Evolutionary conservation across 1,140 invertebrate genomes (phyloP), one percentile per base, ranked within the genome.

Genomic region (Nasonia longicornis): DNA sequence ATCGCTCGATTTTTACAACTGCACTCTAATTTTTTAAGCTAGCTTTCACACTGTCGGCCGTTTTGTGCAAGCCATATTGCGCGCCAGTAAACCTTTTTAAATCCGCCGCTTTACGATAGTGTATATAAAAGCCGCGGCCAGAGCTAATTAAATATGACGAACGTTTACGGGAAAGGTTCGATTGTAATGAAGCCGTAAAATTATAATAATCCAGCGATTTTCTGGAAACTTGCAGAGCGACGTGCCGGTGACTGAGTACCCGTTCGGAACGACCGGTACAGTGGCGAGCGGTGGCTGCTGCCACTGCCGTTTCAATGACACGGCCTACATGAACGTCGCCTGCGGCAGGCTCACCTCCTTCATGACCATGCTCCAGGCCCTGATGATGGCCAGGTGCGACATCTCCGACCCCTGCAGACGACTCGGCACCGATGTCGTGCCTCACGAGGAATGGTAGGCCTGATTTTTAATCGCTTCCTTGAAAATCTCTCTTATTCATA

Each of bases 311-410:
- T 92, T 91, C 83, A 86, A 88, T n/a, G 92, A 92, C 77, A 91
- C 91, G 3, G 82, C 86, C 42, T 92, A 88, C 79, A 88, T 91
- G 82, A 82, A 84, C 14, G 79, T 83, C 11, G 84, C 87, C 8
- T 92, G 91, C 77, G 85, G 85, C 4, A 81, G 80, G 11, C 77
- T 86, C 14, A 87, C 86, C 1, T 85, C 86, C 35, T 89, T 94
- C 63, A 90, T 92, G 66, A 89, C 91, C 45, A 89, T 94, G 76
- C 83, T 94, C 52, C 91, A 92, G 75, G 85, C 90, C 69, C 74
- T 91, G 10, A 85, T 93, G 75, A 89, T 92, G 66, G 85, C 91
- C 2, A 91, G 91, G 77, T 93, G 92, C 82, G 88, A 92, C 26
- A 90, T 94, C 16, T 87, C 90, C 0, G 91, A 93, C 77, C 89